Conservation (phyloP, 2,797 vertebrate genomes). For the Jordanella pulchra region DNA sequence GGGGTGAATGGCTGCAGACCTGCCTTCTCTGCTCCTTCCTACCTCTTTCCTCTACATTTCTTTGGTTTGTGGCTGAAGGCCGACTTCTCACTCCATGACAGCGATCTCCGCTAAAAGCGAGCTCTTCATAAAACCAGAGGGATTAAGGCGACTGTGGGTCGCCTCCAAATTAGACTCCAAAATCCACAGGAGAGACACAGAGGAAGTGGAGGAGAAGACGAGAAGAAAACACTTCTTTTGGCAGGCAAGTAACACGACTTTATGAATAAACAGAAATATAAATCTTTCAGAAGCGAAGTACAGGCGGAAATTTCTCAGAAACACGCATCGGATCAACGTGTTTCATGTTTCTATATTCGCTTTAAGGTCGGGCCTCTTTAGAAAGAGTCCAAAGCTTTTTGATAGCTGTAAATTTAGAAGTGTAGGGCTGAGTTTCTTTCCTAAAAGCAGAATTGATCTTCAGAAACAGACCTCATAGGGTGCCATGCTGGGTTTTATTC, state of each 20-base stretch:
- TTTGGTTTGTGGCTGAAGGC: slow-evolving; percentile 36
- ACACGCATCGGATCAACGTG: neutral
- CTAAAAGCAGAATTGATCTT: slow-evolving; percentile 10
- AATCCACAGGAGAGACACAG: slow-evolving; percentile 40
- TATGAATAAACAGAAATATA: slow-evolving; percentile 35
- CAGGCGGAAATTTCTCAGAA: neutral
- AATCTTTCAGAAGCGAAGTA: slow-evolving; percentile 22
- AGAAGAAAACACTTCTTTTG: slow-evolving; percentile 33
- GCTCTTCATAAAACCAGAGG: slow-evolving; percentile 56
- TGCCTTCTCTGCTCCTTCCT: slow-evolving; percentile 18
- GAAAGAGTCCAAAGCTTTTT: slow-evolving; percentile 25
- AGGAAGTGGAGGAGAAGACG: neutral
- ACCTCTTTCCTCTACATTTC: slow-evolving; percentile 24
- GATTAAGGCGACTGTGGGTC: slow-evolving; percentile 59
- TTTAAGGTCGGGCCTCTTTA: slow-evolving; percentile 35
- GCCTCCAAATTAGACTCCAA: slow-evolving; percentile 61
- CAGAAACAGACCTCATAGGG: slow-evolving; percentile 9
- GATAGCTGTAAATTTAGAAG: slow-evolving; percentile 12
- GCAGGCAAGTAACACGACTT: slow-evolving; percentile 39
- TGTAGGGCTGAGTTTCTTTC: slow-evolving; percentile 17
- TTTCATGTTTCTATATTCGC: slow-evolving; percentile 48
- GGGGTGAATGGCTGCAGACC: slow-evolving; percentile 47
- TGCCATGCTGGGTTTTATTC: slow-evolving; percentile 28
- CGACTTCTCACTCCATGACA: slow-evolving; percentile 19
- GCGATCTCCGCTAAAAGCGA: slow-evolving; percentile 17